These are phyloP conservation scores for Gymnoscelis rufifasciata DNA, from an alignment of 2,888 invertebrate genomes.

Conservation along the genomic window DNA sequence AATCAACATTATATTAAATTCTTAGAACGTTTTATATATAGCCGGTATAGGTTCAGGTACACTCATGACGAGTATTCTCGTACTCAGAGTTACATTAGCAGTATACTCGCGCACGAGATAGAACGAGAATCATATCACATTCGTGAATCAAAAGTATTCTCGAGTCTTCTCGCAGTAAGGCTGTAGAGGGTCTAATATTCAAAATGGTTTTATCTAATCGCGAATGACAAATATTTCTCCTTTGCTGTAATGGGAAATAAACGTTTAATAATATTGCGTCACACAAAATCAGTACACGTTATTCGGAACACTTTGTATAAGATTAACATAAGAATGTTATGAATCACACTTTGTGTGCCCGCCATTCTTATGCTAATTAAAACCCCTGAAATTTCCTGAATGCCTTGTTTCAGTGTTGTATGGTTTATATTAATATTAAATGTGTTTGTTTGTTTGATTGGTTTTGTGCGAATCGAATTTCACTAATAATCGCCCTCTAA, in stretches of 20 bases:
- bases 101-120: too few species aligned
- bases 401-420: conserved; percentile 20
- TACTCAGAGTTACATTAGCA: too few species aligned
- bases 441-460: conserved; percentile 25
- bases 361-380: conserved; percentile 34
- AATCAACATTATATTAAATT: too few species aligned
- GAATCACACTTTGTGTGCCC: conserved; percentile 40
- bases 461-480: conserved; percentile 31
- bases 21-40: too few species aligned
- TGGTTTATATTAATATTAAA: conserved; percentile 23
- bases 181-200: too few species aligned
- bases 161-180: too few species aligned
- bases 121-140: too few species aligned
- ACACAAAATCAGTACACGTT: conserved; percentile 17
- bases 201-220: too few species aligned
- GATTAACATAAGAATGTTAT: conserved; percentile 49
- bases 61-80: too few species aligned
- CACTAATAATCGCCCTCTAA: conserved; percentile 42
- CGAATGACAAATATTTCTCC: too few species aligned
- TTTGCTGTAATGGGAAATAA: conserved; percentile 32
- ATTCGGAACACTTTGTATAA: conserved; percentile 36
- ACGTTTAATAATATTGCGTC: conserved; percentile 35
- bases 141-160: too few species aligned
- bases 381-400: conserved; percentile 28
- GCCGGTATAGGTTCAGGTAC: too few species aligned